These are phyloP conservation scores for Acronicta psi DNA, from an alignment of 2,888 invertebrate species.

Conservation along the genomic window DNA sequence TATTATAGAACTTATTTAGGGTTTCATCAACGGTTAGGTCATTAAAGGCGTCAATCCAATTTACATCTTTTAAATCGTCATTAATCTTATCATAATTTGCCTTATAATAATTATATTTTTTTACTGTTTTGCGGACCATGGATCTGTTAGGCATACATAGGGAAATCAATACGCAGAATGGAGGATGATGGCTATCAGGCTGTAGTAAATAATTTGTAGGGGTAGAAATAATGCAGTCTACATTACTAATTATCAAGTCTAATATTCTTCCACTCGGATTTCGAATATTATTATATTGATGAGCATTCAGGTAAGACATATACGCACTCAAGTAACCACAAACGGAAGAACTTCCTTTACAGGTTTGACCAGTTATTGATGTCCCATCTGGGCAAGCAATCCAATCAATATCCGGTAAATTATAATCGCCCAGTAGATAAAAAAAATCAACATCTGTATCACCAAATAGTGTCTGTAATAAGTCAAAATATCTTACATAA, in stretches of 20 bases:
- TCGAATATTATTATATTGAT: neutral
- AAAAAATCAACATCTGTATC: neutral
- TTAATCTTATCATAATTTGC: neutral
- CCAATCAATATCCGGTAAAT: neutral
- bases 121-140: neutral
- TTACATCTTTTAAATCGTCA: neutral
- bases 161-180: neutral
- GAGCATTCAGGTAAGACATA: neutral
- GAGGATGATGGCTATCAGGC: neutral
- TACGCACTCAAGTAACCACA: neutral
- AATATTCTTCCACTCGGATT: neutral
- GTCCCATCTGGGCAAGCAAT: neutral
- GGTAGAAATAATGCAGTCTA: neutral
- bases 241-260: neutral
- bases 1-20: neutral
- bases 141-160: neutral
- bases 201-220: neutral
- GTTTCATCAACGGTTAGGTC: neutral
- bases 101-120: neutral
- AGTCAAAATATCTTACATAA: too few species aligned
- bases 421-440: neutral
- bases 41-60: neutral
- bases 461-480: neutral
- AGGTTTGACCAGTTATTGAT: neutral
- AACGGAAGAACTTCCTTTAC: neutral